Base-by-base conservation (phyloP, 2,888 invertebrate species). In the Cataglyphis cursor region DNA sequence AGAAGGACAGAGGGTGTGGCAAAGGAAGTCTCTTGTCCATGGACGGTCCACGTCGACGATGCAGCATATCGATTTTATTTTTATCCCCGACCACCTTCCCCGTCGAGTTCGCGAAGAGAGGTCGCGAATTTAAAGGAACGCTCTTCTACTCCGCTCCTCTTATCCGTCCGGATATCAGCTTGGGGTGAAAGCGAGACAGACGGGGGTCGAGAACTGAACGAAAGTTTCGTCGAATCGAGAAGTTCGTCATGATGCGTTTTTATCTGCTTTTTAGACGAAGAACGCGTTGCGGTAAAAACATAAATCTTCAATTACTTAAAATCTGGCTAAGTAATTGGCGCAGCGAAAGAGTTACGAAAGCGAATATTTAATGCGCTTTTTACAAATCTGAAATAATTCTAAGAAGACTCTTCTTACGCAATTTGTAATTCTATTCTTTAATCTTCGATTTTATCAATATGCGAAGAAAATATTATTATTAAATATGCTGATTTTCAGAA, bases 51-150 rank as follows among this genome's bases (percentile, higher is more conserved):
- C 38, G 74, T 73, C 88, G 83, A 78, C 86, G 85, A 89, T 91
- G 91, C 91, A 90, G 90, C 89, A 92, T 92, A 94, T 94, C 92
- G 94, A 94, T 94, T 94, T 94, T 94, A 93, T 94, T 94, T 93
- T 84, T 83, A 82, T 78, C 64, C 73, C 74, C 84, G 41, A 72
- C 59, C 78, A 59, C 59, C 78, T 70, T 59, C 35, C 62, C 31
- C 68, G 24, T 51, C 12, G 48, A 74, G 76, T 74, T 75, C 78
- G 59, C 66, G 66, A 74, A 61, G 44, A 66, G 54, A 81, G 76
- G 61, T 73, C 38, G 31, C 48, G 72, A 35, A 64, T 85, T 81
- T 76, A 61, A 72, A 66, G 57, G 72, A 85, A 74, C 62, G 68
- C 74, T 72, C 70, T 72, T 61, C 59, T 44, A 24, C 12, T 28